Evolutionary conservation across 2,888 invertebrate species (phyloP).

Genomic region (Drymonia ruficornis): DNA sequence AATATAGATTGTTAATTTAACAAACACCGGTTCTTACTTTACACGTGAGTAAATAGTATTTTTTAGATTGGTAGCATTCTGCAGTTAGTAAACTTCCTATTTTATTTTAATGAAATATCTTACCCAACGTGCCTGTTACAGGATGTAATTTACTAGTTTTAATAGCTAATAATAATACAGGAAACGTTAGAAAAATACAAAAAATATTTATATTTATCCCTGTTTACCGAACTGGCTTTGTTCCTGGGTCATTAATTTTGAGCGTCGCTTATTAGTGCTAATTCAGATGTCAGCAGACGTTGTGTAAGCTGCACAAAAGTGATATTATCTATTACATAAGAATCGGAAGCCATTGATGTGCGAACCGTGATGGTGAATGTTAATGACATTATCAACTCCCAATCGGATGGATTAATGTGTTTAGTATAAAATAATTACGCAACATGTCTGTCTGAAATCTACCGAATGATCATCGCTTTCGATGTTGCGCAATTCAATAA

Average conservation of each 20-base stretch:
- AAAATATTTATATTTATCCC: not conserved
- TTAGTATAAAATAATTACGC: slow-evolving; percentile 48
- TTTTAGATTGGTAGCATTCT: not conserved
- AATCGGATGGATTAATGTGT: slow-evolving; percentile 47
- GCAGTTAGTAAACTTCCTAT: too few species aligned
- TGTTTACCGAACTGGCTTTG: not conserved
- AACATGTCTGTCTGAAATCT: slow-evolving; percentile 29
- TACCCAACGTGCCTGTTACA: not conserved
- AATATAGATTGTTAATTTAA: not conserved
- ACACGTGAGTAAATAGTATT: not conserved
- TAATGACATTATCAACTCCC: slow-evolving; percentile 52
- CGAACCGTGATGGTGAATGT: slow-evolving; percentile 43
- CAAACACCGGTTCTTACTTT: not conserved
- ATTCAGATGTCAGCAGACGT: slow-evolving; percentile 30
- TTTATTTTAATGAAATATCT: too few species aligned
- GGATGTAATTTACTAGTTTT: slow-evolving; percentile 16
- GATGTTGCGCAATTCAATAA: slow-evolving; percentile 35
- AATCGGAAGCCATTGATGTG: slow-evolving; percentile 41
- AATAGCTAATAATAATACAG: slow-evolving; percentile 4
- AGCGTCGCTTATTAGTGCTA: slow-evolving; percentile 23
- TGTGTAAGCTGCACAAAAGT: slow-evolving; percentile 34
- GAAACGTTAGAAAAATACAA: not conserved
- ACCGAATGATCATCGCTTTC: slow-evolving; percentile 39
- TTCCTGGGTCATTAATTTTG: slow-evolving; percentile 5
- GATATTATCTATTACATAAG: slow-evolving; percentile 41